Percentiles rank a stretch among this genome's conserved stretches.
Conservation (phyloP, 2,888 invertebrate genomes). For the Himalopsyche anomala region DNA sequence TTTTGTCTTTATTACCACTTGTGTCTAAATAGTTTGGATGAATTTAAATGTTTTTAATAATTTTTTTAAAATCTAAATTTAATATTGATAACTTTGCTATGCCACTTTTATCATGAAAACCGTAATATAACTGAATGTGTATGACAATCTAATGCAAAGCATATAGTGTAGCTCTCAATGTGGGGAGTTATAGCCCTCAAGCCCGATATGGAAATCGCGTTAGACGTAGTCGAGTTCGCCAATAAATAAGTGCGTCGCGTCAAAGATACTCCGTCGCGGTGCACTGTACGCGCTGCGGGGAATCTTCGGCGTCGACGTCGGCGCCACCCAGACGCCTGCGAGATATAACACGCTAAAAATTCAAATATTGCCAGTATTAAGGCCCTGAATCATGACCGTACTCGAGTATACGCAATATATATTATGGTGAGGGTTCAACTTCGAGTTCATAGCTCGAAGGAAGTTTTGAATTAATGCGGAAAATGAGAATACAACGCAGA, state of each 20-base stretch:
- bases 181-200: conserved; percentile 13
- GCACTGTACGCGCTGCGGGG: conserved; percentile 21
- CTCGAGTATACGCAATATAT: too few species aligned
- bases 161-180: neutral
- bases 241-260: conserved; percentile 45
- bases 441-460: too few species aligned
- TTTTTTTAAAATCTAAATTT: too few species aligned
- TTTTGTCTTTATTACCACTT: too few species aligned
- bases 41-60: too few species aligned
- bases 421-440: too few species aligned
- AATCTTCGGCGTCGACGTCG: conserved; percentile 29
- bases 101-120: too few species aligned
- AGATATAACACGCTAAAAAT: neutral
- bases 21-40: too few species aligned
- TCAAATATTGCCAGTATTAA: conserved; percentile 37
- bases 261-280: conserved; percentile 1
- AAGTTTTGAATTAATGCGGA: too few species aligned
- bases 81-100: too few species aligned
- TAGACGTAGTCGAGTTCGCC: conserved; percentile 54
- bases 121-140: neutral
- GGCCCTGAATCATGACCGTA: conserved; percentile 15
- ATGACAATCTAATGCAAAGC: conserved; percentile 6
- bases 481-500: too few species aligned
- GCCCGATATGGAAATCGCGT: conserved; percentile 62
- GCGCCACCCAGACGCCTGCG: conserved; percentile 9